A percentile compares a stretch with the other conserved stretches of the same genome.
Evolutionary conservation across 2,888 invertebrate genomes (phyloP).

Genomic region (Rhagophthalmus giganteus): DNA sequence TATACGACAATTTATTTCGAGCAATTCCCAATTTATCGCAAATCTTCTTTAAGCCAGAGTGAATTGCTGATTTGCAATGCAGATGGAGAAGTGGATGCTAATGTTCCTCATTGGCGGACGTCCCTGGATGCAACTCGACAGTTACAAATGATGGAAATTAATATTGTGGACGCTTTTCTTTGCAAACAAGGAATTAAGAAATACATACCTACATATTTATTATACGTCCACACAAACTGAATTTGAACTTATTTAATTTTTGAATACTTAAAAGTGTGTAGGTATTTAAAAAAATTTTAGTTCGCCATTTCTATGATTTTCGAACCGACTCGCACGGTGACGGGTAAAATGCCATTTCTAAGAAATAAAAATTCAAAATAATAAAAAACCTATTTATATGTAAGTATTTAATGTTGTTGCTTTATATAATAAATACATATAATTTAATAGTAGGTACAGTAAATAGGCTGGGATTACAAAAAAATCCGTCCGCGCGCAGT

Average conservation of each 20-base stretch:
- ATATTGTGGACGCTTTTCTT: slow-evolving; percentile 28
- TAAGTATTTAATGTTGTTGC: too few species aligned
- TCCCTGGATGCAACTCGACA: slow-evolving; percentile 45
- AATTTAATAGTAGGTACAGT: too few species aligned
- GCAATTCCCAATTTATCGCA: slow-evolving; percentile 48
- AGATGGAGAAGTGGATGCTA: slow-evolving; percentile 40
- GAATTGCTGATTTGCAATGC: slow-evolving; percentile 52
- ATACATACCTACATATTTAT: too few species aligned
- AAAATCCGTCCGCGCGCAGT: too few species aligned
- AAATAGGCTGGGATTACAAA: too few species aligned
- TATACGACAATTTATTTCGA: slow-evolving; percentile 44
- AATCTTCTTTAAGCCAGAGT: slow-evolving; percentile 45
- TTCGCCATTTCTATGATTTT: too few species aligned
- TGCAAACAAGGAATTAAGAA: slow-evolving; percentile 21
- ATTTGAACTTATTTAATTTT: not conserved
- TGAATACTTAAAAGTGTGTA: not conserved
- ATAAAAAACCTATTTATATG: too few species aligned
- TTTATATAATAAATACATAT: too few species aligned
- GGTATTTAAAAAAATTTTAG: too few species aligned
- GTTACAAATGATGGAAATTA: slow-evolving; percentile 48
- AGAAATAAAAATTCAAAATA: not conserved
- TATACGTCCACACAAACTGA: too few species aligned
- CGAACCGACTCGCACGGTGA: too few species aligned
- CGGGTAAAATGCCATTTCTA: too few species aligned
- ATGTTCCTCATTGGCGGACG: slow-evolving; percentile 38